Evolutionary conservation across 2,888 invertebrate species (phyloP), one percentile per base, ranked within the genome.

Genomic region (Euzetes globulus): DNA sequence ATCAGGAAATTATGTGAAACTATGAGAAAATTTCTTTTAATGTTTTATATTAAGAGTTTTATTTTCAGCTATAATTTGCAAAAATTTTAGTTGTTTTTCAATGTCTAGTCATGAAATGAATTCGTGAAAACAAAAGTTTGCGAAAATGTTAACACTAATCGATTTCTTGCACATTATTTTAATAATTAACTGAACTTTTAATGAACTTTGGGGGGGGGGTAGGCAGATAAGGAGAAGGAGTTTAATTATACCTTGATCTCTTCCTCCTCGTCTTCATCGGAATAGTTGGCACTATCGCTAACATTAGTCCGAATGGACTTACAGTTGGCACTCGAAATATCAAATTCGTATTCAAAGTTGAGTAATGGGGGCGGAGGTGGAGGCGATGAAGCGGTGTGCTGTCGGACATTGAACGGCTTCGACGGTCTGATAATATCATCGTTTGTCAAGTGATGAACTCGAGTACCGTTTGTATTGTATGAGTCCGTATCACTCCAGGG

Each of bases 261-360:
- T 25, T 75, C 75, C 45, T 75, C 75, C 17, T 75, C 75, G 33
- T 72, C 72, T 37, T 74, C 74, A 47, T 75, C 75, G 13, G 75
- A 75, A 63, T 75, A 75, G 47, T 75, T 75, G 58, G 75, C 75
- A 58, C 71, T 71, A 37, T 75, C 75, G 58, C 75, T 75, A 29
- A 75, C 68, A 68, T 68, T 68, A 68, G 68, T 68, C 11, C 68
- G 37, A 41, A 68, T 68, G 1, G 68, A 68, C 29, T 68, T 68
- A 68, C 45, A 68, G 37, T 68, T 68, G 68, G 68, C 68, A 68
- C 68, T 68, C 68, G 68, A 68, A 11, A 68, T 68, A 41, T 68
- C 68, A 41, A 68, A 68, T 41, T 68, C 68, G 11, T 68, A 68
- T 22, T 68, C 68, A 45, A 68, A 68, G 45, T 68, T 68, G 2